A percentile compares a stretch with the other conserved stretches of the same genome.
Conservation (phyloP, 2,113 vertebrate species). For the Paracanthobrama guichenoti region DNA sequence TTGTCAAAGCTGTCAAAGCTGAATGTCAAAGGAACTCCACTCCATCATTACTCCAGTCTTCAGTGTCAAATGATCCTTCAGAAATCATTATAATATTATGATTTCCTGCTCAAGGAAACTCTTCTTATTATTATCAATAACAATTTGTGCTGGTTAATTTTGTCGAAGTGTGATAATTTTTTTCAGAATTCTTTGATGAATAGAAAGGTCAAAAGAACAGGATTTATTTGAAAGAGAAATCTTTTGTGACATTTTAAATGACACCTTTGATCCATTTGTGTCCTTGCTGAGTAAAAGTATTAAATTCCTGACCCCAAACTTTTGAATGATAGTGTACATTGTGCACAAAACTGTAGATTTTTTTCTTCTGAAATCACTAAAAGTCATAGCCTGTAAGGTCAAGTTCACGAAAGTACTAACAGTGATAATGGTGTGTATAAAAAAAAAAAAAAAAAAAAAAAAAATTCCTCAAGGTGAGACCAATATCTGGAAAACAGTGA, state of each 20-base stretch:
- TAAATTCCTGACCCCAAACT: neutral
- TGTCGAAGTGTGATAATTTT: neutral
- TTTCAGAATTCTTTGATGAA: neutral
- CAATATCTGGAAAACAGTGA: neutral
- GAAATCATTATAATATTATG: neutral
- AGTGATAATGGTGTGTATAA: neutral
- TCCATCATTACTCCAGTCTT: neutral
- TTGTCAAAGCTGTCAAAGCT: no score
- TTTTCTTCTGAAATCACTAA: neutral
- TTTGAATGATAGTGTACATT: neutral
- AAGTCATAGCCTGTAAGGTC: neutral
- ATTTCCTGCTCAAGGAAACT: neutral
- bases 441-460: neutral
- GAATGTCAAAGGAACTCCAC: no score
- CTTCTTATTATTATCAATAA: neutral
- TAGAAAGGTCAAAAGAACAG: neutral
- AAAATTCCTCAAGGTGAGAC: constrained; percentile 14
- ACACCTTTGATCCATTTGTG: neutral
- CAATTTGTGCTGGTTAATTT: neutral
- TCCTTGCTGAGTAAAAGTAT: no score
- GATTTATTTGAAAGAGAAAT: neutral
- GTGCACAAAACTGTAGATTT: neutral
- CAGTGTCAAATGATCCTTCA: neutral
- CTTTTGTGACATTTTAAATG: neutral
- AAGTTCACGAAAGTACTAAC: constrained; percentile 5